These are phyloP conservation scores for Perodicticus potto DNA, from an alignment of 2,797 vertebrate species.

Conservation along the genomic window DNA sequence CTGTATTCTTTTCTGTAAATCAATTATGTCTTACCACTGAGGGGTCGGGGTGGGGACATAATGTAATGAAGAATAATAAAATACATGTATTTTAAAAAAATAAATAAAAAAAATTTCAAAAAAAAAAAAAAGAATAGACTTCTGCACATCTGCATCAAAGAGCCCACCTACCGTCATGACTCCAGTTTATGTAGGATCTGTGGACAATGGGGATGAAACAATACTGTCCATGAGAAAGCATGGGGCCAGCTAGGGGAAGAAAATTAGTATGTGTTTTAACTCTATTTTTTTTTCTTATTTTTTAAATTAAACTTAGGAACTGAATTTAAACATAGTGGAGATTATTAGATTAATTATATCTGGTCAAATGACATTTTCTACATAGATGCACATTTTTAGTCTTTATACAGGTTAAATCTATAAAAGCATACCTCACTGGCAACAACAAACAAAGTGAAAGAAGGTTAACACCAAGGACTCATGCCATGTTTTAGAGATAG, in stretches of 20 bases:
- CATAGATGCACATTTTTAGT: neutral
- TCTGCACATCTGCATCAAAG: neutral
- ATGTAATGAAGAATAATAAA: too few species aligned
- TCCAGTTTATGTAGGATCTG: neutral
- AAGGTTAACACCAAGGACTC: neutral
- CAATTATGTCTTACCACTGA: too few species aligned
- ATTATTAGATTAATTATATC: too few species aligned
- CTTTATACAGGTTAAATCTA: neutral
- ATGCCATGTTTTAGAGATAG: too few species aligned
- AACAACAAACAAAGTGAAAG: neutral
- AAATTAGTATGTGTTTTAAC: neutral
- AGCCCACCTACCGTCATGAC: neutral
- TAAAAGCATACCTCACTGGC: neutral
- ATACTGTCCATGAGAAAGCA: accelerated
- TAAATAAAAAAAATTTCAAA: too few species aligned
- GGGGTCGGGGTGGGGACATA: too few species aligned
- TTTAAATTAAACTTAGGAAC: too few species aligned
- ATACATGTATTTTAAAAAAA: too few species aligned
- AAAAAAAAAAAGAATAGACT: neutral
- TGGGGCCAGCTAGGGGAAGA: neutral
- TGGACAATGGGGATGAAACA: neutral
- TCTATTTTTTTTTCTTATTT: too few species aligned
- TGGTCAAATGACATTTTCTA: too few species aligned
- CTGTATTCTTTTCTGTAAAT: too few species aligned
- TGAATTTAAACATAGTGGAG: too few species aligned